Base-by-base conservation (phyloP, 2,888 invertebrate genomes). In the Orthosia gothica region DNA sequence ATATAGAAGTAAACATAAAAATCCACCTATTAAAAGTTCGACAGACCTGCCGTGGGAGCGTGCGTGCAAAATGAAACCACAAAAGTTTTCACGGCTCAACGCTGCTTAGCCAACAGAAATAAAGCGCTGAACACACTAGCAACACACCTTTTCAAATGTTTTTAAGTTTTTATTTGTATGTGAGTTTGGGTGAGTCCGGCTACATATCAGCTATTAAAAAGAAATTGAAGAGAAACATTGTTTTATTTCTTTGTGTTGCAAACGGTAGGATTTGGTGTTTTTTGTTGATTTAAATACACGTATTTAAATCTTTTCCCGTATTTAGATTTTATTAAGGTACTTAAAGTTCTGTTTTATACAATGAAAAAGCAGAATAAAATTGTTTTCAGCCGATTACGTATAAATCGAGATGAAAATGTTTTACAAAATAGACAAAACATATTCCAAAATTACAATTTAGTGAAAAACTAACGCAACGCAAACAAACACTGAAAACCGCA, bases 41-140 rank as follows among this genome's bases (percentile, higher is more conserved):
- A 57, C 73, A 59, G 52, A 52, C 50, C 57, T 69, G 54, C 75
- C 67, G 83, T 64, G 74, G 68, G 71, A 83, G 79, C 82, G 81
- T 89, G 87, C 88, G 87, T 88, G 87, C 77, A 73, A 82, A 88
- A 84, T 86, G 75, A 84, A 88, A 87, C 88, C 87, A 70, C 88
- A 84, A 86, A 90, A 89, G 82, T 88, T 88, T 84, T 75, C 81
- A 76, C 74, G 69, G 70, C 67, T 71, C 81, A 70, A 47, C 61
- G 55, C 81, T 83, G 71, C 70, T 79, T 75, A 62, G 45, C 58
- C 63, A 76, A 76, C 76, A 79, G 66, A 85, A 76, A 74, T 67
- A 73, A 70, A 75, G 72, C 62, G 69, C 81, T 84, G 62, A 54
- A 84, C 70, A 67, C 20, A 69, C 76, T 81, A 57, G 55, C 58